Evolutionary conservation across 2,113 vertebrate genomes (phyloP), one percentile per base, ranked within the genome.

Genomic region (Benitochromis conjunctus): DNA sequence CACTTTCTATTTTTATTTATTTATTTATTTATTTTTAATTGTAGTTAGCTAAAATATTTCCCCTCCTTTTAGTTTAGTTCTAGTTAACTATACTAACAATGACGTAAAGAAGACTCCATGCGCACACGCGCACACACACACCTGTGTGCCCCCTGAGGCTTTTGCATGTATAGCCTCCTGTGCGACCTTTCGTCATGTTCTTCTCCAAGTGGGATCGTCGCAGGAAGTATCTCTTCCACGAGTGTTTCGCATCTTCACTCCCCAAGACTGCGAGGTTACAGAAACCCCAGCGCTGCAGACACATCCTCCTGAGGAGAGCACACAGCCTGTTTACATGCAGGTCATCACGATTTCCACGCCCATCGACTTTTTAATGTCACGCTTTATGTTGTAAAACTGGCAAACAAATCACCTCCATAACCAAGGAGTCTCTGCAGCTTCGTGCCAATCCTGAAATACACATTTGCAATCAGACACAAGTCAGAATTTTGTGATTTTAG

Each of bases 181-280:
- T 87, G 4, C 86, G 56, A 4, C 97, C 97, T 9, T 92, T 88
- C 6, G 88, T 90, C 97, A 97, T 96, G 66, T 95, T 95, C 36
- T 62, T 81, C 87, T 97, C 96, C 10, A 97, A 82, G n/a, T 94
- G 91, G 8, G 88, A 92, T 1, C 96, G 92, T 18, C 94, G 95
- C 62, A 97, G 92, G 83, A 95, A 97, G 89, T 97, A 97, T 29
- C 83, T 94, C 85, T 96, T 98, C 97, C 97, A 97, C 0, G 95
- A 94, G 43, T 91, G 90, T 24, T 66, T 89, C 36, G 80, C 92
- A 2, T 86, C 81, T 78, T 93, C 92, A 19, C 93, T 36, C 3
- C 81, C 87, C 26, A 94, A 9, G 14, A 91, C 90, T 1, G 91
- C 81, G 11, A 94, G 84, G 82, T 95, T 97, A 90, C 95, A 97